Evolutionary conservation across 2,113 vertebrate species (phyloP).

Genomic region (Phoenicopterus ruber): DNA sequence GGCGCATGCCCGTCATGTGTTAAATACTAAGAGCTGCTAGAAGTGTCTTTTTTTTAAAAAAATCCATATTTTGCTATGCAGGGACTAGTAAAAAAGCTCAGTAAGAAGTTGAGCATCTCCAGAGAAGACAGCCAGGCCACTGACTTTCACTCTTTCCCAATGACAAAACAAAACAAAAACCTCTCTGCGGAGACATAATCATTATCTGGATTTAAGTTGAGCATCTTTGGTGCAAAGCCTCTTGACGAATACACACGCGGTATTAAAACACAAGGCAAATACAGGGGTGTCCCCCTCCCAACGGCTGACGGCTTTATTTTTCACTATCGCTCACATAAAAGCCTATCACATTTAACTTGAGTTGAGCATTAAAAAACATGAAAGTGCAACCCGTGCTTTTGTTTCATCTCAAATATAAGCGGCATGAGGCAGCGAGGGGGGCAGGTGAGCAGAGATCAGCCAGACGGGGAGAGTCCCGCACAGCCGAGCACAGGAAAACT

Average conservation of each 20-base stretch:
- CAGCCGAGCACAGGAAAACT: not conserved
- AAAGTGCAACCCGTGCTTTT: not conserved
- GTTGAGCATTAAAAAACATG: not conserved
- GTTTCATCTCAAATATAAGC: not conserved
- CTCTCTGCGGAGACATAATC: not conserved
- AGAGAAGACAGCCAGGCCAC: not conserved
- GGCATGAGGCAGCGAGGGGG: accelerated
- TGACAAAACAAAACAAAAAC: not conserved
- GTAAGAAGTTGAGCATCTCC: not conserved
- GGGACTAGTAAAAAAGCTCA: not conserved
- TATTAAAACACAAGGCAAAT: not conserved
- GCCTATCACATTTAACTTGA: not conserved
- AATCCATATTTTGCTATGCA: not conserved
- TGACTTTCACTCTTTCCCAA: not conserved
- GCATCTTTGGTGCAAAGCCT: not conserved
- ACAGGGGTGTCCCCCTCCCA: not conserved
- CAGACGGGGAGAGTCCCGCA: accelerated
- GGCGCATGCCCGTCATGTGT: no score
- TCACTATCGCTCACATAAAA: not conserved
- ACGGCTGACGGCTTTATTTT: not conserved
- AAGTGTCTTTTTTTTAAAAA: not conserved
- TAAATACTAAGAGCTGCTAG: not conserved
- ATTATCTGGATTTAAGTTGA: not conserved
- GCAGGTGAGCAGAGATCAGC: not conserved
- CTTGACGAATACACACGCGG: accelerated